A percentile compares a stretch with the other conserved stretches of the same genome.
Conservation (phyloP, 2,797 vertebrate genomes). For the Amazona ochrocephala region DNA sequence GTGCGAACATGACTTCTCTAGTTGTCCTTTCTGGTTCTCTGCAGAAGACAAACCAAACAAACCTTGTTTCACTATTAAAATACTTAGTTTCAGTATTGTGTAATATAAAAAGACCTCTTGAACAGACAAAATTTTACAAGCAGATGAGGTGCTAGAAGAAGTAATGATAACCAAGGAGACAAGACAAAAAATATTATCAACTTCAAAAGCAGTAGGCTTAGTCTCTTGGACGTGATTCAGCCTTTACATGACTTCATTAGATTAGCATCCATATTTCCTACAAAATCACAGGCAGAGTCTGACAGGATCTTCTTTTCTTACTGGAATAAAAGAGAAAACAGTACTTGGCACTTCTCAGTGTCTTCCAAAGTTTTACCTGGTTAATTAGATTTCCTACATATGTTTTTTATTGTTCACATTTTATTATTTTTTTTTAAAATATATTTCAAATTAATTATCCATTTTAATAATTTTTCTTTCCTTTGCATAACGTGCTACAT, state of each 20-base stretch:
- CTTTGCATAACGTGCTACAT: background rate
- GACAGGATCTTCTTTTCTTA: background rate
- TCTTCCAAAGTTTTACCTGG: background rate
- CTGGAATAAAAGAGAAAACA: background rate
- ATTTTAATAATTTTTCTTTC: slow-evolving; percentile 12
- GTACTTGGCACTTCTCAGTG: background rate
- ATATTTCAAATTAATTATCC: slow-evolving; percentile 26
- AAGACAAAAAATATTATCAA: slow-evolving; percentile 9
- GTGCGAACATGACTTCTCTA: slow-evolving; percentile 87
- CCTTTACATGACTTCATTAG: background rate
- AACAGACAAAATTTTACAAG: slow-evolving; percentile 21
- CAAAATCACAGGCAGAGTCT: background rate
- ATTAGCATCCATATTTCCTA: slow-evolving; percentile 17
- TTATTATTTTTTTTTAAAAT: background rate
- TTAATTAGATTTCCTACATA: background rate
- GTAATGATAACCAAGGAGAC: background rate
- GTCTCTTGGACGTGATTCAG: slow-evolving; percentile 21
- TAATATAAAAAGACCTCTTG: slow-evolving; percentile 23
- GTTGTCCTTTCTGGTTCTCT: slow-evolving; percentile 91
- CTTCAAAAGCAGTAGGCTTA: slow-evolving; percentile 31
- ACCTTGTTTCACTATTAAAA: slow-evolving; percentile 36
- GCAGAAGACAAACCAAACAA: slow-evolving; percentile 71
- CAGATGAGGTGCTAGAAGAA: background rate
- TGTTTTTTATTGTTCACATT: background rate
- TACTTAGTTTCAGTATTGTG: background rate